Base-by-base conservation (phyloP, 1,140 invertebrate genomes). In the Megalopta genalis region DNA sequence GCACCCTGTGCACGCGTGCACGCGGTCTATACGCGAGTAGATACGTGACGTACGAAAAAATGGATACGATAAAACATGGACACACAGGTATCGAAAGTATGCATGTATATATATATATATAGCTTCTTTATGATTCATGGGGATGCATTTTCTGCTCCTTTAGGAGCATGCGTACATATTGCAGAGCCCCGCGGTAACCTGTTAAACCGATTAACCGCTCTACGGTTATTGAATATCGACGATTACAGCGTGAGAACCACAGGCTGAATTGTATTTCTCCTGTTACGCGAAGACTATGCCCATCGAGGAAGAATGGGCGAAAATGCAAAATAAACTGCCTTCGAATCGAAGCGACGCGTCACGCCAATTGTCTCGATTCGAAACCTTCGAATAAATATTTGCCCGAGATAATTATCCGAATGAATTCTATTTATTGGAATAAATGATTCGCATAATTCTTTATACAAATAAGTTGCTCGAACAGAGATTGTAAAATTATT, bases 101-200 rank as follows among this genome's bases (percentile, higher is more conserved):
- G 27, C 42, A 37, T 57, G 67, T 57, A 57, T n/a, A 37, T 12
- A 12, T 37, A 57, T 32, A 37, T 39, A 37, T 5, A 42, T 62
- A 32, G 21, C 14, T 25, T 73, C 37, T 39, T 16, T 23, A 73
- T 63, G 4, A 63, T 49, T 66, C 14, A 27, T 63, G 32, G 27
- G 46, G 59, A 73, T 46, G 59, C n/a, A 32, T 46, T 62, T 62
- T 46, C 25, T 57, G 25, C 32, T 23, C 14, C 10, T 49, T 73
- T 37, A 63, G 14, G 63, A 54, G 59, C 57, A 67, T n/a, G n/a
- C n/a, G n/a, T 68, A 77, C 73, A 63, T 82, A 71, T 76, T 77
- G 74, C 63, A 63, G 68, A 82, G 27, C 60, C 14, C 77, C 25
- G 42, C 73, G 80, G 81, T 37, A 52, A 14, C 18, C 54, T 57